Base-by-base conservation (phyloP, 2,888 invertebrate genomes). In the Lithophane leautieri region DNA sequence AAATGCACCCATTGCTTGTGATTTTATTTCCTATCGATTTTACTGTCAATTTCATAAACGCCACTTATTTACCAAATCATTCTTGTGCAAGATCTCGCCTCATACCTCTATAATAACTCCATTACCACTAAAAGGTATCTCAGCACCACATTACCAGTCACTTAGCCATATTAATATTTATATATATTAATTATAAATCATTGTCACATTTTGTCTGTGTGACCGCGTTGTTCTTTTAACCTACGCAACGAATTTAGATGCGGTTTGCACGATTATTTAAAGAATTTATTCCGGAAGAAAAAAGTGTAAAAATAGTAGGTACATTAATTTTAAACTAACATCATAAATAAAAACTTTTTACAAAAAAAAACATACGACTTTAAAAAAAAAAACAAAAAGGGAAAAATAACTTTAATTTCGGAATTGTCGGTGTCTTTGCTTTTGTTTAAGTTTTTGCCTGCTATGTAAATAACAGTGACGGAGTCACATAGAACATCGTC, bases 151-250 rank as follows among this genome's bases (percentile, higher is more conserved):
- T 70, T 44, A 60, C 19, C 28, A n/a, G 22, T 44, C 67, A 70
- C 82, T 81, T 77, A 83, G 14, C 74, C 66, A 71, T 82, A 83
- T 82, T 83, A 83, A 83, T 71, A 74, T 83, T 79, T 4, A 34
- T 34, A 34, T 34, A 34, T 34, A 34, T 34, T 22, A 56, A 56
- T 56, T 56, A 47, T n/a, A 54, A 54, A 54, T n/a, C 4, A 12
- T 11, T 25, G 54, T n/a, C 12, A 0, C 12, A 25, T 25, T 54
- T 54, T 25, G n/a, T 54, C n/a, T 54, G 54, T 25, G 54, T 54
- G n/a, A 54, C 1, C 12, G n/a, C 54, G 54, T 12, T 54, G 12
- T 54, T 25, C n/a, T 54, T 25, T 12, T 54, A 14, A 54, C 25
- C 54, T 54, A 54, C 52, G 1, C 11, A 11, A 54, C 52, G n/a